Evolutionary conservation across 2,888 invertebrate genomes (phyloP).

Genomic region (Argyresthia albistria): DNA sequence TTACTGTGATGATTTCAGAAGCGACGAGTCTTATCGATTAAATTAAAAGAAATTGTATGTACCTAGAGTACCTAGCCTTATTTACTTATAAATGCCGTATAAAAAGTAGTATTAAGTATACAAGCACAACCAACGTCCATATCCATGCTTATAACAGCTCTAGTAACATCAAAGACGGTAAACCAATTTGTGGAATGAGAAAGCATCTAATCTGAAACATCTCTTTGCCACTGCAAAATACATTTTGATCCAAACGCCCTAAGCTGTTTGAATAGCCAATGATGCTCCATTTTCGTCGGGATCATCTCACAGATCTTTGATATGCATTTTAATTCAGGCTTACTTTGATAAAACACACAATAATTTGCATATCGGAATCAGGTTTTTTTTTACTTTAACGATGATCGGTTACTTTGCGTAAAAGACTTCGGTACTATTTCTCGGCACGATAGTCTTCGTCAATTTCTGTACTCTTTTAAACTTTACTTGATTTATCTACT

Average conservation of each 20-base stretch:
- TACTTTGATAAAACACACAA: conserved; percentile 60
- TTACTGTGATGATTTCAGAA: neutral
- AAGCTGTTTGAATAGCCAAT: conserved; percentile 65
- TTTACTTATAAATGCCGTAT: too few relatives aligned
- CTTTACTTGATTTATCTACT: neutral
- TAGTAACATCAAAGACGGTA: too few relatives aligned
- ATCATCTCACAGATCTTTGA: conserved; percentile 50
- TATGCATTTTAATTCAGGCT: conserved; percentile 45
- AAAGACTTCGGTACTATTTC: conserved; percentile 37
- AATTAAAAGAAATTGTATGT: too few relatives aligned
- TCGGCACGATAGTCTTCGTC: neutral
- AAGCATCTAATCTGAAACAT: too few relatives aligned
- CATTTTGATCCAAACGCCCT: conserved; percentile 18
- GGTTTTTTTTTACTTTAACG: conserved; percentile 18
- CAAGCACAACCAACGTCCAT: too few relatives aligned
- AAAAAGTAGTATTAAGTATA: too few relatives aligned
- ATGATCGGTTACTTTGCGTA: neutral
- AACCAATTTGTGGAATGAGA: too few relatives aligned
- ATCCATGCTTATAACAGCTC: too few relatives aligned
- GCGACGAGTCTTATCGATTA: too few relatives aligned
- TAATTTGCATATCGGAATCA: conserved; percentile 60
- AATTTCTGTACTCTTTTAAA: too few relatives aligned
- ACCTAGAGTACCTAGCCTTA: too few relatives aligned
- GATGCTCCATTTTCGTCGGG: conserved; percentile 48
- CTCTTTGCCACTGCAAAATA: too few relatives aligned